Evolutionary conservation across 2,797 vertebrate genomes (phyloP).

Genomic region (Pelochelys cantorii): DNA sequence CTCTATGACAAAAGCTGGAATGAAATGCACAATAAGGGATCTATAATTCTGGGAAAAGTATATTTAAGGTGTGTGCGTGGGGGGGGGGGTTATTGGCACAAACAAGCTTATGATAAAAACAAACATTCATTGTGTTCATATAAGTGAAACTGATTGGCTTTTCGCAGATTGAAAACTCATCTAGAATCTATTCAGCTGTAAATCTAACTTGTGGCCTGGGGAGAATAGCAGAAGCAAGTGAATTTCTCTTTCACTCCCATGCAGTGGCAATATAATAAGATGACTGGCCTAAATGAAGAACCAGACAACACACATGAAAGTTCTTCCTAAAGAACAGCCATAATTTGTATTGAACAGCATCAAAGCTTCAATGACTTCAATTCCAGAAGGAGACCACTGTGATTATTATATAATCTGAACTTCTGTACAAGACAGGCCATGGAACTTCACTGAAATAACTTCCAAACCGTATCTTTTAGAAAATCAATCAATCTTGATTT

Average conservation of each 20-base stretch:
- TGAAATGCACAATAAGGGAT: background rate
- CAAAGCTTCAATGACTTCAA: background rate
- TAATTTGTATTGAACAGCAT: background rate
- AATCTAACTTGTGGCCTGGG: background rate
- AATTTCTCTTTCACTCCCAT: background rate
- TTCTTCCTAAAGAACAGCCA: conserved; percentile 8
- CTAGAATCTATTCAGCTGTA: background rate
- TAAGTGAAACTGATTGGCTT: background rate
- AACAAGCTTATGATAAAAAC: background rate
- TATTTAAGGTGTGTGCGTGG: background rate
- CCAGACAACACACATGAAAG: background rate
- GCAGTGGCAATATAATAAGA: background rate
- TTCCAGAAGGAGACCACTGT: background rate
- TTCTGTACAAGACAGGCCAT: too few species aligned
- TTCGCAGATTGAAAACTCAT: background rate
- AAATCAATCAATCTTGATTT: too few species aligned
- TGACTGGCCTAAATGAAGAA: background rate
- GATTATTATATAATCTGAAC: too few species aligned
- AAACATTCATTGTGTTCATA: conserved; percentile 12
- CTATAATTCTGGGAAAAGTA: conserved; percentile 10
- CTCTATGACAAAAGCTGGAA: background rate
- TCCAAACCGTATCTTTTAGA: too few species aligned
- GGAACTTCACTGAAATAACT: too few species aligned
- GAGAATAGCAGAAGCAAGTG: background rate
- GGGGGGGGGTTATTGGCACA: conserved; percentile 10